phyloP scores from a whole-genome alignment of 2,888 invertebrate species.

The Latrodectus hesperus region DNA sequence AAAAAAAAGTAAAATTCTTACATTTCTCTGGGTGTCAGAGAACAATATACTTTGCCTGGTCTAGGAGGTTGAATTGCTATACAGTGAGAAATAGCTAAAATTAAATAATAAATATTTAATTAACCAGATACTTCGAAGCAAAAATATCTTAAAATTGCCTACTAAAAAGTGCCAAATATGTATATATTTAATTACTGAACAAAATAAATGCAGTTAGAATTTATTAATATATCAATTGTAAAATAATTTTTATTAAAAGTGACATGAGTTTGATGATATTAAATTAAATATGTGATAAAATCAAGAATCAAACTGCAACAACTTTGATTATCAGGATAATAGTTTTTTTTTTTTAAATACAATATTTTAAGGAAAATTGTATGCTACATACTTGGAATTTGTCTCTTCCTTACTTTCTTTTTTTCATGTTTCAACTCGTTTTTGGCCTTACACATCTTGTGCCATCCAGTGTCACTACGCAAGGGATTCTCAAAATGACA shows the following conservation, averaged over 20 bases:
- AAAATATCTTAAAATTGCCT: background rate
- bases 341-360: background rate
- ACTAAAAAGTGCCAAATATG: background rate
- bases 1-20: background rate
- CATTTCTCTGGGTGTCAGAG: conserved; percentile 25
- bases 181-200: background rate
- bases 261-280: too few relatives aligned
- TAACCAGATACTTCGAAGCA: background rate
- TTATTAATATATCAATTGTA: background rate
- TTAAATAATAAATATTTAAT: background rate
- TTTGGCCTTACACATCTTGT: conserved; percentile 35
- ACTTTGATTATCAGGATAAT: background rate
- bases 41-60: conserved; percentile 42
- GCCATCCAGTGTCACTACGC: conserved; percentile 27
- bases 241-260: background rate
- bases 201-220: background rate
- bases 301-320: too few relatives aligned
- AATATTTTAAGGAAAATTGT: background rate
- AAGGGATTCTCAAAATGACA: conserved; percentile 48
- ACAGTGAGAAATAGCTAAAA: conserved; percentile 27
- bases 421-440: background rate
- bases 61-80: conserved; percentile 35
- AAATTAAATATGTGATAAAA: too few relatives aligned
- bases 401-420: conserved; percentile 43
- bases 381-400: conserved; percentile 17